phyloP scores from a whole-genome alignment of 2,797 vertebrate genomes.

The Moxostoma hubbsi region DNA sequence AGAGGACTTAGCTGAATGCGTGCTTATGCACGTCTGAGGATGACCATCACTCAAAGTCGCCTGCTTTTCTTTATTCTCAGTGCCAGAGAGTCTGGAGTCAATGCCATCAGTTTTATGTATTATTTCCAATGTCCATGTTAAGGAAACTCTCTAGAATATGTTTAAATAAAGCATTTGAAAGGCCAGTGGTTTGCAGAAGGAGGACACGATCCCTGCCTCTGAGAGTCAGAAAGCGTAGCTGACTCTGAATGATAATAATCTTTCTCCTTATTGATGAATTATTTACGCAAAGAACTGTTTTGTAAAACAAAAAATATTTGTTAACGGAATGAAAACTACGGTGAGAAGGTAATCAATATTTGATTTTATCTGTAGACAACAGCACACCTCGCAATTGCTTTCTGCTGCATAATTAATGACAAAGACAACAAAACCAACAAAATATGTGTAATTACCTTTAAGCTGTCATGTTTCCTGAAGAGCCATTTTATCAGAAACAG shows the following conservation, averaged over 20 bases:
- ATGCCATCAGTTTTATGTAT: slow-evolving; percentile 63
- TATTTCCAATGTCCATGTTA: slow-evolving; percentile 66
- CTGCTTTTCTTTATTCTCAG: slow-evolving; percentile 39
- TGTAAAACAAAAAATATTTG: slow-evolving; percentile 80
- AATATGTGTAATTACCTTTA: slow-evolving; percentile 50
- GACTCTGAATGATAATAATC: slow-evolving; percentile 73
- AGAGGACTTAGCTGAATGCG: slow-evolving; percentile 35
- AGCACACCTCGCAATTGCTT: slow-evolving; percentile 70
- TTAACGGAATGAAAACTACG: slow-evolving; percentile 75
- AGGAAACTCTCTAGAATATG: slow-evolving; percentile 62
- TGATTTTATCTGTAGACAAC: slow-evolving; percentile 75
- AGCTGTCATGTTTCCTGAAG: slow-evolving; percentile 51
- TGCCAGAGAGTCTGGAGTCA: slow-evolving; percentile 65
- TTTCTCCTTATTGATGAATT: slow-evolving; percentile 71
- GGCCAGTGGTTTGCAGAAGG: slow-evolving; percentile 67
- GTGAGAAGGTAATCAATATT: slow-evolving; percentile 73
- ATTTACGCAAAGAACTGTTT: slow-evolving; percentile 75
- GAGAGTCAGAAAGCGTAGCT: slow-evolving; percentile 59
- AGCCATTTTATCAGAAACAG: slow-evolving; percentile 50
- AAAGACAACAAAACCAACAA: slow-evolving; percentile 63
- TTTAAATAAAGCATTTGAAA: slow-evolving; percentile 77
- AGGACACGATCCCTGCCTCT: slow-evolving; percentile 74
- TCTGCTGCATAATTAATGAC: slow-evolving; percentile 75
- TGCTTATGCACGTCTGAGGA: slow-evolving; percentile 54
- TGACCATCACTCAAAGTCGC: slow-evolving; percentile 62